Base-by-base conservation (phyloP, 1,140 invertebrate genomes). In the Zelostemma sp. region DNA sequence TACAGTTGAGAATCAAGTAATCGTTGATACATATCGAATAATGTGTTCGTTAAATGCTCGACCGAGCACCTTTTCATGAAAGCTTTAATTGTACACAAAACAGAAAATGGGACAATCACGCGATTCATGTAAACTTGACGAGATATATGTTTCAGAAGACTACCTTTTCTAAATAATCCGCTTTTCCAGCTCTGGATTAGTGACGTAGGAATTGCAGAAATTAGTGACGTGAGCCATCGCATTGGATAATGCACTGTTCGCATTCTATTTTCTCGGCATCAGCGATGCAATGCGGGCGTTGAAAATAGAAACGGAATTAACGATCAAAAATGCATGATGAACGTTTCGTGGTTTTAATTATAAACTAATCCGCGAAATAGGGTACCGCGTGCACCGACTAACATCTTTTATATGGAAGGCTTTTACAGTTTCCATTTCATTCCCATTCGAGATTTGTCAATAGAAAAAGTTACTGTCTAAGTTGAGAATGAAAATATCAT, bases 181-280 rank as follows among this genome's bases (percentile, higher is more conserved):
- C 63, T 70, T 70, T 61, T 41, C 57, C 41, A 38, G 28, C 45
- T 64, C 17, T 6, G 47, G 48, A 68, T 71, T 74, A 62, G 60
- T 62, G 38, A 51, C 40, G 50, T 19, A 38, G 45, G 2, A 59
- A 55, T 35, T 18, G 43, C 16, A 58, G 45, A 68, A 63, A 62
- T 66, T 71, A 74, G 59, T 59, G 54, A 19, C 46, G 45, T 54
- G 53, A 64, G 55, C 55, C 35, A 64, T 31, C 43, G 40, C 50
- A 11, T 47, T 49, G 55, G 46, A 59, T 63, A 53, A 73, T 70
- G 67, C 62, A 64, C 64, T 66, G 70, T 73, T 67, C 58, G 58
- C 33, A 54, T 67, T 64, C 66, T 66, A 66, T 63, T 57, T 72
- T 46, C 46, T 43, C 48, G 33, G 25, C 40, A 68, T 62, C 46